These are phyloP conservation scores for Zaprionus tsacasi DNA, from an alignment of 1,140 invertebrate genomes.

Conservation along the genomic window DNA sequence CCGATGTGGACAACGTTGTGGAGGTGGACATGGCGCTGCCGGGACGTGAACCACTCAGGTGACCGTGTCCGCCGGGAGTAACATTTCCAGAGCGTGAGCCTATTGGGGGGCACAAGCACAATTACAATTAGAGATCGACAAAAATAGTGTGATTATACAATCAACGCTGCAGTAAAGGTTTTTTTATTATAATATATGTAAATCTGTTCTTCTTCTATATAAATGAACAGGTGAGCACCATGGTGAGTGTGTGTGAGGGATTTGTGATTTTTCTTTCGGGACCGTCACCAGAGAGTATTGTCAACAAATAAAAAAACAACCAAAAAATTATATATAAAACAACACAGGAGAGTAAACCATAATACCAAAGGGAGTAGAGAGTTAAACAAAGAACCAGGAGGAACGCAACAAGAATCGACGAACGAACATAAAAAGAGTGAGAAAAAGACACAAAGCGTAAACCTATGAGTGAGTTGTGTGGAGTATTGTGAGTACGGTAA, in stretches of 20 bases:
- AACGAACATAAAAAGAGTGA: conserved; percentile 17
- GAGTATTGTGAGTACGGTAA: not conserved
- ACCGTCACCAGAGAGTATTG: conserved; percentile 67
- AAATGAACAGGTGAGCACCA: conserved; percentile 51
- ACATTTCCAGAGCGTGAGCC: conserved; percentile 88
- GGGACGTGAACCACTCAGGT: conserved; percentile 88
- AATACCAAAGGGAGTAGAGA: conserved; percentile 29
- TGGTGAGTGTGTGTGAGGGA: conserved; percentile 31
- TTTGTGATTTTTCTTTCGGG: conserved; percentile 28
- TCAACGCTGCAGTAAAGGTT: not conserved
- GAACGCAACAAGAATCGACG: conserved; percentile 42
- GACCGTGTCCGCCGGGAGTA: conserved; percentile 86
- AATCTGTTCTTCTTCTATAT: conserved; percentile 15
- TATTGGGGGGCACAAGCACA: conserved; percentile 31
- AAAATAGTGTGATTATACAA: not conserved
- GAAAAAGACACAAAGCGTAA: conserved; percentile 37
- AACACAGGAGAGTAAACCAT: conserved; percentile 46
- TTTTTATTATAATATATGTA: not conserved
- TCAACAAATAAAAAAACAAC: conserved; percentile 22
- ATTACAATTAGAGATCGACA: conserved; percentile 24
- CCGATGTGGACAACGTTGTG: conserved; percentile 82
- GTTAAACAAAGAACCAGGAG: conserved; percentile 45
- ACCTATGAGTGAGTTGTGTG: conserved; percentile 11
- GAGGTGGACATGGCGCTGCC: conserved; percentile 90
- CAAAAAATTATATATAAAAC: conserved; percentile 6